Evolutionary conservation across 2,797 vertebrate species (phyloP), one percentile per base, ranked within the genome.

Genomic region (Salmo trutta): DNA sequence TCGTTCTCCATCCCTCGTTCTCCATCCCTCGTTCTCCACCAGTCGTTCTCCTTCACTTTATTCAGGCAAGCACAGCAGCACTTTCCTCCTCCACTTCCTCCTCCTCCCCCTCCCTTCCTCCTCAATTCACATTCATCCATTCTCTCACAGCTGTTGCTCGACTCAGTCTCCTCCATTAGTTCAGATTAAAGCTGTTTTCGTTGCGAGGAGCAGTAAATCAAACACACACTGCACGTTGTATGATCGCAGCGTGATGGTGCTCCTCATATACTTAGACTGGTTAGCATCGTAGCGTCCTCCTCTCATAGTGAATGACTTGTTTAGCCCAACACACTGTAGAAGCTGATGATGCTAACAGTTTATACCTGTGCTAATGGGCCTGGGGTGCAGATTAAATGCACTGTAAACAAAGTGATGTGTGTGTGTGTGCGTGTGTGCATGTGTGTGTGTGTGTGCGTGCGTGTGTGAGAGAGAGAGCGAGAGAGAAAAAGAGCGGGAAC

Each of bases 111-210:
- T 17, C 31, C 64, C 24, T 65, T 71, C 51, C 62, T 75, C 76
- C 36, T 59, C 72, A 80, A 77, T 80, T 78, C 64, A 79, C 79
- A 83, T 83, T 79, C 79, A 47, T 33, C 64, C 71, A 75, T 74
- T 62, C 36, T 77, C 73, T 77, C 80, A 82, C 85, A 85, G 80
- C 80, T 82, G 82, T 75, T 73, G 77, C 83, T 84, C 75, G 83
- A 88, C 83, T 79, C 74, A 74, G 77, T 85, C 80, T 56, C 75
- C 75, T 87, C 77, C 75, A 84, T 88, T 87, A 83, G 83, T 84
- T 82, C 84, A 85, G 86, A 86, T 87, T 82, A 86, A 83, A 77
- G 79, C 64, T 36, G 51, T 79, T 82, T 86, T 77, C 75, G 14
- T 10, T 54, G 56, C 59, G 77, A 80, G 76, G 70, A 73, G 41